These are phyloP conservation scores for Siniperca undulata DNA, from an alignment of 2,797 vertebrate genomes.

Conservation along the genomic window DNA sequence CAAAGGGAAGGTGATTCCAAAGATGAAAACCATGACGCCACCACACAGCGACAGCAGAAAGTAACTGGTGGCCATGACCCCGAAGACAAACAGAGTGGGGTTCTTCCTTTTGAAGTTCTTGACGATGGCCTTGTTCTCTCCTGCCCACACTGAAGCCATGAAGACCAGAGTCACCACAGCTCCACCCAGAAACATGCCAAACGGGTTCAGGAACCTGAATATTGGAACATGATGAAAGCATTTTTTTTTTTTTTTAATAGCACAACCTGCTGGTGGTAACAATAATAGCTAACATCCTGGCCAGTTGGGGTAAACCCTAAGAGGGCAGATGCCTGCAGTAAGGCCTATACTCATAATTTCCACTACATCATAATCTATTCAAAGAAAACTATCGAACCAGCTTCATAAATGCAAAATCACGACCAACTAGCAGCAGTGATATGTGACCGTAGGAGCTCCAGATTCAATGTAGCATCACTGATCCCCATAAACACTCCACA, in stretches of 20 bases:
- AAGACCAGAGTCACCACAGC: constrained; percentile 93
- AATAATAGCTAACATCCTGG: constrained; percentile 16
- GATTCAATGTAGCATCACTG: neutral
- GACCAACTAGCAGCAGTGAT: neutral
- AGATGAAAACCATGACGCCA: constrained; percentile 97
- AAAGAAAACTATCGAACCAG: neutral
- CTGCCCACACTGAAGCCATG: constrained; percentile 93
- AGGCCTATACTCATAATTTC: constrained; percentile 53
- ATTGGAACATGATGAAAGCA: constrained; percentile 61
- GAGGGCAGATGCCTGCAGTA: constrained; percentile 18
- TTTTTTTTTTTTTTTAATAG: constrained; percentile 33
- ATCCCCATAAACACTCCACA: neutral
- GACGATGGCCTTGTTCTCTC: constrained; percentile 92
- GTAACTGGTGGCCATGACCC: constrained; percentile 93
- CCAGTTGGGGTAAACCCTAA: constrained; percentile 12
- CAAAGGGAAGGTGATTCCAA: constrained; percentile 96
- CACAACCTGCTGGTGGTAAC: constrained; percentile 64
- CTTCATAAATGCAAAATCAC: neutral
- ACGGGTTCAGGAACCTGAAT: constrained; percentile 92
- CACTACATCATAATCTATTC: constrained; percentile 39
- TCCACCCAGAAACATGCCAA: constrained; percentile 95
- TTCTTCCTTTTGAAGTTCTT: constrained; percentile 95
- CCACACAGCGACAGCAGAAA: constrained; percentile 94
- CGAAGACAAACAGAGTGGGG: constrained; percentile 90
- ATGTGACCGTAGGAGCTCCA: no score